Conservation (phyloP, 2,113 vertebrate species). For the Micronisus gabar region DNA sequence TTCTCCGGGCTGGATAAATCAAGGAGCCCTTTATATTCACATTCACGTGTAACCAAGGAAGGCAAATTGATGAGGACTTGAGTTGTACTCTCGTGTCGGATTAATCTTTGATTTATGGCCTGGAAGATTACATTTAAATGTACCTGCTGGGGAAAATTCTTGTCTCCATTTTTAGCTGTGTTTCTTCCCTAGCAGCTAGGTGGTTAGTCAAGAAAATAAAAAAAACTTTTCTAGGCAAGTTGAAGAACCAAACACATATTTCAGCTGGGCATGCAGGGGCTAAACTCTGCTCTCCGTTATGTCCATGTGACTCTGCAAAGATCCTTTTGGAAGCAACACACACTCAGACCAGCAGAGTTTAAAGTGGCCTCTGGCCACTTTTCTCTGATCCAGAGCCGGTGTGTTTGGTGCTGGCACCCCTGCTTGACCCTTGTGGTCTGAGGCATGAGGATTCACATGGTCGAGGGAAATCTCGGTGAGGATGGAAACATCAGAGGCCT, state of each 20-base stretch:
- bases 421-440: neutral
- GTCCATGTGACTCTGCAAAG: neutral
- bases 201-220: neutral
- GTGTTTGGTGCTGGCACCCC: neutral
- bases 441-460: accelerated
- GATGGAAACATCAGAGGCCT: neutral
- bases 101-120: slow-evolving; percentile 34
- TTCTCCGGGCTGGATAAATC: neutral
- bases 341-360: neutral
- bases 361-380: neutral
- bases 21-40: neutral
- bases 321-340: neutral
- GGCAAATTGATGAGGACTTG: neutral
- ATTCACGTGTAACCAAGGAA: neutral
- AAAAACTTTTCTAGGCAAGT: neutral
- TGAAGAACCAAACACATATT: neutral
- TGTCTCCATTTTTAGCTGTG: neutral
- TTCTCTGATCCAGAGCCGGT: neutral
- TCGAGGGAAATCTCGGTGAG: accelerated
- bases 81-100: neutral
- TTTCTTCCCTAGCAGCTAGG: neutral
- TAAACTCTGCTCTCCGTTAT: neutral
- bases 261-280: accelerated
- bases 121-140: neutral
- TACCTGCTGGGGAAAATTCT: neutral